Conservation (phyloP, 1,140 invertebrate genomes). For the Aradophagus sp. region DNA sequence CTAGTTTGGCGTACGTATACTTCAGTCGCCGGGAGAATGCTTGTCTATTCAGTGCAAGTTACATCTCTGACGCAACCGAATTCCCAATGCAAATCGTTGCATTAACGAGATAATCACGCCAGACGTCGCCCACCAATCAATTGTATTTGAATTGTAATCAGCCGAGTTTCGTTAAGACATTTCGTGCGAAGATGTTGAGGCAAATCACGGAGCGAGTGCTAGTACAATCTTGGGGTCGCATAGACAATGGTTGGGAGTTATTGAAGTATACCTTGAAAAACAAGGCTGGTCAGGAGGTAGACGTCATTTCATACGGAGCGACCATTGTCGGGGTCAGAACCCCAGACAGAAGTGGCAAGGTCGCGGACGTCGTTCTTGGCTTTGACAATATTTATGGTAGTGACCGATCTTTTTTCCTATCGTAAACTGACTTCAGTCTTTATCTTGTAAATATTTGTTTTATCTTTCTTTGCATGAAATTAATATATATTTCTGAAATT, state of each 20-base stretch:
- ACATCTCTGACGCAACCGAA: constrained; percentile 34
- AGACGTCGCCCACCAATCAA: constrained; percentile 13
- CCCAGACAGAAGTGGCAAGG: constrained; percentile 78
- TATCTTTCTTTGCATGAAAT: too few relatives aligned
- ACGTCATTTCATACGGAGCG: constrained; percentile 81
- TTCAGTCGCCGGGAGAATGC: constrained; percentile 27
- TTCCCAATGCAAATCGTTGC: constrained; percentile 31
- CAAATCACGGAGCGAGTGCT: constrained; percentile 31
- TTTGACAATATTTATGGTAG: constrained; percentile 80
- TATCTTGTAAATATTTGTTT: too few relatives aligned
- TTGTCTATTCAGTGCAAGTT: constrained; percentile 34
- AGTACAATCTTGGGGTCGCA: constrained; percentile 62
- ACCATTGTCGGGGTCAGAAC: constrained; percentile 79
- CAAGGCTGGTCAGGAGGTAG: constrained; percentile 73
- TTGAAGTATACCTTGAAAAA: constrained; percentile 77
- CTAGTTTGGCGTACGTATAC: constrained; percentile 33
- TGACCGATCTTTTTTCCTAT: too few relatives aligned
- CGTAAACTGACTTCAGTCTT: too few relatives aligned
- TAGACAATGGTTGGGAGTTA: constrained; percentile 58
- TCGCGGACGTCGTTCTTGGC: constrained; percentile 81
- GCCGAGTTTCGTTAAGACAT: neutral
- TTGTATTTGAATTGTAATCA: constrained; percentile 10
- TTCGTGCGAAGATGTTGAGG: constrained; percentile 5
- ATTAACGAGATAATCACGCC: constrained; percentile 18
- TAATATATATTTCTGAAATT: too few relatives aligned